Evolutionary conservation across 2,797 vertebrate genomes (phyloP), one percentile per base, ranked within the genome.

Genomic region (Tympanoctomys barrerae): DNA sequence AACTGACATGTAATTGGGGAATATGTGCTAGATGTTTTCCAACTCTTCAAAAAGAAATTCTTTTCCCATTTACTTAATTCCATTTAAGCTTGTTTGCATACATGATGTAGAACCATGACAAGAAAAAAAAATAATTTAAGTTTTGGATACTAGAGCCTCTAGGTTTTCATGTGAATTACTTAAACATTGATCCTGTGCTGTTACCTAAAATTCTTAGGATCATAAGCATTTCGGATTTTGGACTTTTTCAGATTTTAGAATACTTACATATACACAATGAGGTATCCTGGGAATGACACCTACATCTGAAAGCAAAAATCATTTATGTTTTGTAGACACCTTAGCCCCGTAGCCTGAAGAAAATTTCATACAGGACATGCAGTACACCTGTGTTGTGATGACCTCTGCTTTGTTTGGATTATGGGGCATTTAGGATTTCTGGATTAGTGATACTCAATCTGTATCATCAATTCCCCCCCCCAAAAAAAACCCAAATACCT

Each of bases 81-180:
- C 18, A 28, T 24, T 54, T 62, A 79, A 95, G 7, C 11, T 83
- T 84, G 52, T 11, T 83, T 84, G 52, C 61, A 52, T 82, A 24
- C 16, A 28, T 90, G 77, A 54, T 75, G 31, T 73, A 87, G 39
- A 89, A 81, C 12, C 0, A 24, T 77, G 19, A 57, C 70, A 10
- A 71, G 54, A 83, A 90, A 90, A 73, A 42, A 49, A 39, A 28
- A 19, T 52, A 28, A 54, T 39, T 68, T 64, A 36, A 36, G 18
- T 92, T 92, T 94, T 82, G 3, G 84, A 57, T 52, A 87, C n/a
- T 85, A n/a, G 22, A 4, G 12, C 31, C 85, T 92, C 31, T 59
- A 22, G 21, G 24, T 84, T 94, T 94, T 89, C 12, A 10, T 94
- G 52, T 75, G 85, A 73, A 16, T 81, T 82, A 71, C 71, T 94